Conservation (phyloP, 2,797 vertebrate species). For the Lophius americanus region DNA sequence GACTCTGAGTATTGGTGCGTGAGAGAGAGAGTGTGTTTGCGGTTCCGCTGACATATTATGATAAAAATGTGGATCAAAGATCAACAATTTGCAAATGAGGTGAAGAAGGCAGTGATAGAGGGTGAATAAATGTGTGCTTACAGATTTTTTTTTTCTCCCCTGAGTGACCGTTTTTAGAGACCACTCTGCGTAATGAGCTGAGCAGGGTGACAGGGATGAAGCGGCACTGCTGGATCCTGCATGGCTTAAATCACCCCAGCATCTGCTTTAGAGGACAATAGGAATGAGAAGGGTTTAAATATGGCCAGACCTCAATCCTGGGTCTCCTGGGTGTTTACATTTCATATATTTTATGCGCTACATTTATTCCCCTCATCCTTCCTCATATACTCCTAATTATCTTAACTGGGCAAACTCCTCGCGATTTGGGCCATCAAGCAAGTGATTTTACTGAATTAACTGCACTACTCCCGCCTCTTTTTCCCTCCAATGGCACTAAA, state of each 20-base stretch:
- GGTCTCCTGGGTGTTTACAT: constrained; percentile 32
- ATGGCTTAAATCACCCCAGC: constrained; percentile 68
- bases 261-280: constrained; percentile 50
- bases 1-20: background rate
- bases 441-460: constrained; percentile 60
- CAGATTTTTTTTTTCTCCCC: constrained; percentile 20
- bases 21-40: background rate
- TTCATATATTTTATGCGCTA: constrained; percentile 33
- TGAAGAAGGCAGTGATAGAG: constrained; percentile 17
- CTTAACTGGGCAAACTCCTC: constrained; percentile 53
- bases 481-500: constrained; percentile 4
- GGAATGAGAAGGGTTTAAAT: constrained; percentile 4
- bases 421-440: constrained; percentile 56
- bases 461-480: constrained; percentile 27
- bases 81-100: constrained; percentile 71
- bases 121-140: constrained; percentile 33
- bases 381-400: constrained; percentile 43
- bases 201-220: constrained; percentile 48
- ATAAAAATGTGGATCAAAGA: constrained; percentile 66
- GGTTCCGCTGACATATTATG: constrained; percentile 33
- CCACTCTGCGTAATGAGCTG: constrained; percentile 72
- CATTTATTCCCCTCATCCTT: constrained; percentile 43
- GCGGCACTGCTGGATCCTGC: constrained; percentile 62
- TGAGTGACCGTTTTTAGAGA: constrained; percentile 58
- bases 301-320: background rate